Evolutionary conservation across 92 coral and sea anemone genomes (phyloP).

Genomic region (Porites lobata): DNA sequence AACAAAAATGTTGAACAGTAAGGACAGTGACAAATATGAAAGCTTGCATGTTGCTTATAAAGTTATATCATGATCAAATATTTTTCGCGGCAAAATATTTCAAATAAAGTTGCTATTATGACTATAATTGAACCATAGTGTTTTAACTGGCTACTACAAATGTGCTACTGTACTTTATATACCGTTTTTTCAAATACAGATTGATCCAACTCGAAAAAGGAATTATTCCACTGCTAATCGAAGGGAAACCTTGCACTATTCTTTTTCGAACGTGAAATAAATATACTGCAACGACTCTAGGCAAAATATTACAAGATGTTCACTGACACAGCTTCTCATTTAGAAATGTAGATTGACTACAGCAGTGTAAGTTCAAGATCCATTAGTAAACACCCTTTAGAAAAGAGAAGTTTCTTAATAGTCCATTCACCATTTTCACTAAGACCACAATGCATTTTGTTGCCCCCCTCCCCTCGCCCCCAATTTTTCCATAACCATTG

Average conservation of each 20-base stretch:
- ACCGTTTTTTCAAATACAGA: constrained; percentile 5
- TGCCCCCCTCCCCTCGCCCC: too few species aligned
- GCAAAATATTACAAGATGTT: neutral
- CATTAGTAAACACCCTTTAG: too few species aligned
- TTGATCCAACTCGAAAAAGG: constrained; percentile 11
- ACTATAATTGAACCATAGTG: constrained; percentile 7
- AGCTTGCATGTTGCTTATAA: constrained; percentile 10
- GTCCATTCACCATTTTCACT: constrained; percentile 9
- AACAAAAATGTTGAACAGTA: constrained; percentile 15
- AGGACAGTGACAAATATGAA: neutral
- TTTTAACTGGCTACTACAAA: constrained; percentile 13
- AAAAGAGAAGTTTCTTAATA: neutral
- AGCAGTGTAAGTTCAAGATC: too few species aligned
- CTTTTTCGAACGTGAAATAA: constrained; percentile 22
- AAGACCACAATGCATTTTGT: constrained; percentile 3
- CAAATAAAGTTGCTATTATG: constrained; percentile 14
- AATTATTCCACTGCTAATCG: constrained; percentile 2
- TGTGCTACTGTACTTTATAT: neutral
- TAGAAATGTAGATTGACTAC: too few species aligned
- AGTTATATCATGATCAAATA: neutral
- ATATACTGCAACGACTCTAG: too few species aligned
- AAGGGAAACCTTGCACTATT: constrained; percentile 21
- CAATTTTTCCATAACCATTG: too few species aligned
- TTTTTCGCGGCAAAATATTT: constrained; percentile 2
- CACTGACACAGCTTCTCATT: too few species aligned